These are phyloP conservation scores for Sisor rabdophorus DNA, from an alignment of 2,113 vertebrate genomes.

Conservation along the genomic window DNA sequence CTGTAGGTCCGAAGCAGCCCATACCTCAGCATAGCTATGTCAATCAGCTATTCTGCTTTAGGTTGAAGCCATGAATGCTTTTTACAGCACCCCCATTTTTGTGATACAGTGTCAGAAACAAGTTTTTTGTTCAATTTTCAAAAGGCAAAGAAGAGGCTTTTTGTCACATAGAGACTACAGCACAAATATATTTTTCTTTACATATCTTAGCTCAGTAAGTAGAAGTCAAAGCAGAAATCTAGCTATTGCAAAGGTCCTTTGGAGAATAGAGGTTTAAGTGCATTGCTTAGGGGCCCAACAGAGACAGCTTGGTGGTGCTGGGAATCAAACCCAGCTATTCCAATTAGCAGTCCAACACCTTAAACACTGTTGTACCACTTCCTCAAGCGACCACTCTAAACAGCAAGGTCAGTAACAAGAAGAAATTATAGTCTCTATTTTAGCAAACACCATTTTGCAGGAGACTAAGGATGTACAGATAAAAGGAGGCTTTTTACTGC, in stretches of 20 bases:
- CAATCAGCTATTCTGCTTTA: slow-evolving; percentile 12
- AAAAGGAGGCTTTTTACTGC: not conserved
- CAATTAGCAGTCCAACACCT: too few relatives aligned
- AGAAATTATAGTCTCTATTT: not conserved
- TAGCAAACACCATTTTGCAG: not conserved
- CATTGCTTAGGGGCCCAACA: too few relatives aligned
- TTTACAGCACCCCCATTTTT: not conserved
- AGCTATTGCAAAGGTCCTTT: too few relatives aligned
- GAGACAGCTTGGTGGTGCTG: too few relatives aligned
- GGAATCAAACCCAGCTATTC: too few relatives aligned
- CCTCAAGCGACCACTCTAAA: not conserved
- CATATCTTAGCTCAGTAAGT: too few relatives aligned
- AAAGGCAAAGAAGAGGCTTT: not conserved
- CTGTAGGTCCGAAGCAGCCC: slow-evolving; percentile 32
- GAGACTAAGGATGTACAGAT: too few relatives aligned
- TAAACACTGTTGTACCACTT: too few relatives aligned
- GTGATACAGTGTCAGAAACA: not conserved
- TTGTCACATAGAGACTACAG: too few relatives aligned
- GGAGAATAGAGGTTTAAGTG: too few relatives aligned
- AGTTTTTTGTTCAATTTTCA: not conserved
- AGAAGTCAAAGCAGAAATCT: too few relatives aligned
- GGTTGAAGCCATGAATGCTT: not conserved
- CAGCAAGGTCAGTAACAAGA: not conserved
- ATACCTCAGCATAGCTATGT: slow-evolving; percentile 16
- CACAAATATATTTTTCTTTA: too few relatives aligned